Evolutionary conservation across 2,797 vertebrate species (phyloP).

Genomic region (Acipenser ruthenus): DNA sequence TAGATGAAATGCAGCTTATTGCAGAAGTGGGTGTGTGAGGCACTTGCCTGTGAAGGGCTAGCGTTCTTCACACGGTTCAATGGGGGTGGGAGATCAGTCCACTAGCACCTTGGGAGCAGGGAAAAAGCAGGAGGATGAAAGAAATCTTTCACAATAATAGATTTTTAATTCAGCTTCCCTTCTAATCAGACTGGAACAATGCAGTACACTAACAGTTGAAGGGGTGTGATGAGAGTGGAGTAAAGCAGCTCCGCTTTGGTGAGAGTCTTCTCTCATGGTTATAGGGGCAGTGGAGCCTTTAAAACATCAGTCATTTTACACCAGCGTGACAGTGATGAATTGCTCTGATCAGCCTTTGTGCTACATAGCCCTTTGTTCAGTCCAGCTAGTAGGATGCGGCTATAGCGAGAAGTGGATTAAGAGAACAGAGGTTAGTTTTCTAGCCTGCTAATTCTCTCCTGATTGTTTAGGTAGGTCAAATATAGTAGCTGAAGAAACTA

Average conservation of each 20-base stretch:
- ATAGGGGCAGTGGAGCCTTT: conserved; percentile 23
- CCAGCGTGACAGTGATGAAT: conserved; percentile 66
- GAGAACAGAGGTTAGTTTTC: conserved; percentile 19
- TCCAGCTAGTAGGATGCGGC: conserved; percentile 16
- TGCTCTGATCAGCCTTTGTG: conserved; percentile 33
- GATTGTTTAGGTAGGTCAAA: conserved; percentile 17
- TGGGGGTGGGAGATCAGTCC: conserved; percentile 7
- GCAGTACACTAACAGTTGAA: conserved; percentile 27
- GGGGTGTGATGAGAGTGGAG: conserved; percentile 40
- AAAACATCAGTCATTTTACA: conserved; percentile 49
- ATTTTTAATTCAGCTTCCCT: conserved; percentile 1
- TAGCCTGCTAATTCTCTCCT: conserved; percentile 32
- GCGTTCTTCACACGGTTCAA: conserved; percentile 17
- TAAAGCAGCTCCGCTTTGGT: conserved; percentile 32
- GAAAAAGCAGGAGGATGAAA: no score
- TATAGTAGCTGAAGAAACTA: no score
- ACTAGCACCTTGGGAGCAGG: no score
- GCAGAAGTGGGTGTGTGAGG: not conserved
- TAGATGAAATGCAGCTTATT: no score
- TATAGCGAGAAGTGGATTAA: conserved; percentile 29
- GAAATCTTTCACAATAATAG: no score
- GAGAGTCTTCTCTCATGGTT: conserved; percentile 32
- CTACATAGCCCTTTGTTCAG: conserved; percentile 30
- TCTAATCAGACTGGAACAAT: conserved; percentile 18
- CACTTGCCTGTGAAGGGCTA: conserved; percentile 13